Base-by-base conservation (phyloP, 2,113 vertebrate species). In the Capreolus pygargus region DNA sequence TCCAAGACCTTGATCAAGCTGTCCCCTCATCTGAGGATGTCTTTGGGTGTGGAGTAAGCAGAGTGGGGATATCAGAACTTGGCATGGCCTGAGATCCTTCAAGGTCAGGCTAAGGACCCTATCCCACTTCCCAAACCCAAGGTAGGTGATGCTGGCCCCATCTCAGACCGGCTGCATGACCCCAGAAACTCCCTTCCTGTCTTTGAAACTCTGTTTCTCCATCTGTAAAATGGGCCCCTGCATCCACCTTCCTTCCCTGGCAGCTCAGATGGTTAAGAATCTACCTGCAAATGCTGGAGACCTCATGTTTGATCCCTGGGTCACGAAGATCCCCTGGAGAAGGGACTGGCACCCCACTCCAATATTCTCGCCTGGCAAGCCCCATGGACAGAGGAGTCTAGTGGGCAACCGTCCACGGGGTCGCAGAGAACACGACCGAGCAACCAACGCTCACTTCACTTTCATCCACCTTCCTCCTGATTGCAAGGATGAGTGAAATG, bases 51-150 rank as follows among this genome's bases (percentile, higher is more conserved):
- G 30, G 5, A 30, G n/a, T 13, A 39, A 67, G 36, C 55, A 43
- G 30, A 79, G 28, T 2, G 36, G 3, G 45, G 21, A 3, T 55
- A 7, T 21, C 28, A 25, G 45, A 78, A 16, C 25, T 52, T 15
- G 27, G 33, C 79, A n/a, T 3, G 2, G 21, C 9, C n/a, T 2
- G 14, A 43, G 27, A n/a, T 60, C 61, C 55, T 61, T 7, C 15
- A 2, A n/a, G 50, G 28, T 21, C 60, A 5, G 10, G 10, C 0
- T 2, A 10, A 21, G 61, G 28, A 10, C 28, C 5, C n/a, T 7
- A 3, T 19, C 33, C 61, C 17, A 30, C 39, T 25, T 54, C 50
- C 47, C 12, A 43, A 43, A 27, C 28, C n/a, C 12, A 13, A 19
- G 7, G 7, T 12, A 19, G 45, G 9, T 33, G n/a, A 21, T 50